Base-by-base conservation (phyloP, 2,888 invertebrate genomes). In the Lacanobia wlatinum region DNA sequence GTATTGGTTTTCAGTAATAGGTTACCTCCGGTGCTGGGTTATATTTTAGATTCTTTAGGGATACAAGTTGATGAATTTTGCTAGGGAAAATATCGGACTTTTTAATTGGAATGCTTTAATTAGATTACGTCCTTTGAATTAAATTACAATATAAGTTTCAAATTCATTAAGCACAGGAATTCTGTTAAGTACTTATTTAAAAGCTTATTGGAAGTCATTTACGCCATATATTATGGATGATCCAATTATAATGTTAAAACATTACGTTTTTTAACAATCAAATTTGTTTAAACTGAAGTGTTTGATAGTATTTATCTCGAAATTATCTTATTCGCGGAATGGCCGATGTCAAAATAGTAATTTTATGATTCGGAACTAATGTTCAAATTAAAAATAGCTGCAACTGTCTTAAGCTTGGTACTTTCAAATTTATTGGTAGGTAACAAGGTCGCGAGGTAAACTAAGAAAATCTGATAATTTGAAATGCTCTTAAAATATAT, bases 361-460 rank as follows among this genome's bases (percentile, higher is more conserved):
- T 66, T 76, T 77, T 59, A 79, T 66, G 59, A 50, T 53, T 73
- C 58, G 74, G 62, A 77, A 77, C 66, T 28, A 74, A 77, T 79
- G 1, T n/a, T 66, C 7, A 46, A 67, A 73, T 73, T 79, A 46
- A 67, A 61, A 73, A 50, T 73, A 16, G 12, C 66, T 50, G 66
- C 43, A 48, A 62, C 34, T 2, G 16, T 70, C 14, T n/a, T 23
- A 72, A 52, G 43, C n/a, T 55, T 38, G 1, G 12, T 21, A 48
- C 78, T 52, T 58, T 46, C 56, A 9, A 55, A 63, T 76, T 28
- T 62, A 59, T 76, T 34, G 21, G 9, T 18, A 2, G 34, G 21
- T 58, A 34, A 62, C 74, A 67, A 70, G 48, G 48, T 43, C 10
- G 28, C 28, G 46, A 60, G 10, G 21, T 1, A 28, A 7, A 28